Percentiles rank a stretch among this genome's conserved stretches.
Evolutionary conservation across 2,797 vertebrate species (phyloP).

Genomic region (Characodon lateralis): DNA sequence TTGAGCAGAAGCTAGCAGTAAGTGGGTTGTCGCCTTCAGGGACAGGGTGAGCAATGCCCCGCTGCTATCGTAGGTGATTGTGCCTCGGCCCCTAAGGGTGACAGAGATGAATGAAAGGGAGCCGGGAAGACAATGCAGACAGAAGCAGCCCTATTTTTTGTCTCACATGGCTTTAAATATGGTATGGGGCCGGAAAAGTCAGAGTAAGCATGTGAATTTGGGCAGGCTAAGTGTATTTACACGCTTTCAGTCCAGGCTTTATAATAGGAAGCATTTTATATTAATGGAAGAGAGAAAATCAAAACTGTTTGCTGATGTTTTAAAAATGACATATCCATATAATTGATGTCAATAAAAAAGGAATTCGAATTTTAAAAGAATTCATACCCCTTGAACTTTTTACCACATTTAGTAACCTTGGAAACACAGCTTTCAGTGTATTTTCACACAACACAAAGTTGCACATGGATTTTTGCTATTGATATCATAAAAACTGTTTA

Average conservation of each 20-base stretch:
- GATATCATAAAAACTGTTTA: neutral
- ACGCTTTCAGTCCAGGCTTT: neutral
- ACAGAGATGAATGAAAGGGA: slow-evolving; percentile 61
- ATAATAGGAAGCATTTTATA: neutral
- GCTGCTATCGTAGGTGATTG: slow-evolving; percentile 71
- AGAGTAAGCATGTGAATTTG: neutral
- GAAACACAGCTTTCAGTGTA: neutral
- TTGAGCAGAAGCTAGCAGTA: slow-evolving; percentile 69
- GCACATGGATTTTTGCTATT: neutral
- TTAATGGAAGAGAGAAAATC: neutral
- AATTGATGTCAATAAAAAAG: neutral
- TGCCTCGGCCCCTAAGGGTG: slow-evolving; percentile 64
- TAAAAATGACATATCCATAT: neutral
- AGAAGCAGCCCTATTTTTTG: slow-evolving; percentile 3
- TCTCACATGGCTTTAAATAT: slow-evolving; percentile 32
- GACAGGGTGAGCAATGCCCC: slow-evolving; percentile 73
- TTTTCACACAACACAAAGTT: neutral
- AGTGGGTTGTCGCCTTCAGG: slow-evolving; percentile 77
- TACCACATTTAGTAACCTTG: neutral
- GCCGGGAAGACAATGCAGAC: slow-evolving; percentile 56
- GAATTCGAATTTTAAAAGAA: neutral
- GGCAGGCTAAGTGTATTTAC: neutral
- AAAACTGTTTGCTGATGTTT: neutral
- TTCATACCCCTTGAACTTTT: neutral
- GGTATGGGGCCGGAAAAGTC: neutral